Evolutionary conservation across 2,888 invertebrate genomes (phyloP).

Genomic region (Amiota mariae): DNA sequence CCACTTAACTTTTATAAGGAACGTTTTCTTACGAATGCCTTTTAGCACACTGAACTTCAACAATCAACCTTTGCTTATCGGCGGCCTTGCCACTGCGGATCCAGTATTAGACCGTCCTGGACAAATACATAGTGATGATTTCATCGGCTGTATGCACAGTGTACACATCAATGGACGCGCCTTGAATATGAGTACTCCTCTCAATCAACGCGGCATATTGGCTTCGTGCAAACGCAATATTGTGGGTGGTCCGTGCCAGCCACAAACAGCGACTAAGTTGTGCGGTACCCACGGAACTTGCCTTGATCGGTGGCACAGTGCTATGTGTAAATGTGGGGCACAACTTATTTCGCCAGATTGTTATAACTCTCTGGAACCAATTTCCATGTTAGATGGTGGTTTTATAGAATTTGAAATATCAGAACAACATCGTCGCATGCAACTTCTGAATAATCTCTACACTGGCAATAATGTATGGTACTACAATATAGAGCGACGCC

Average conservation of each 20-base stretch:
- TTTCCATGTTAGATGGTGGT: slow-evolving; percentile 85
- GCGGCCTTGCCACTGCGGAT: slow-evolving; percentile 88
- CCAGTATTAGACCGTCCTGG: slow-evolving; percentile 91
- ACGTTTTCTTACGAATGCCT: slow-evolving; percentile 54
- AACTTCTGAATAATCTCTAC: slow-evolving; percentile 86
- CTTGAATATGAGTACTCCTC: slow-evolving; percentile 85
- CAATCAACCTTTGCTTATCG: slow-evolving; percentile 88
- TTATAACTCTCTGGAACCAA: slow-evolving; percentile 83
- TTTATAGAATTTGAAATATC: slow-evolving; percentile 86
- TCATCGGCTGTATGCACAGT: slow-evolving; percentile 94
- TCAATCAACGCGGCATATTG: slow-evolving; percentile 82
- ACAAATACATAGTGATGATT: slow-evolving; percentile 92
- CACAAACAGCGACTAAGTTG: slow-evolving; percentile 69
- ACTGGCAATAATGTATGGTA: slow-evolving; percentile 83
- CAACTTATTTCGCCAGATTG: slow-evolving; percentile 86
- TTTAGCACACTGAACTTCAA: slow-evolving; percentile 92
- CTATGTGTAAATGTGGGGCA: slow-evolving; percentile 82
- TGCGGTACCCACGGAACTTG: slow-evolving; percentile 83
- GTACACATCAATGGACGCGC: slow-evolving; percentile 89
- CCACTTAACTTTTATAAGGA: background rate
- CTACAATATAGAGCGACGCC: slow-evolving; percentile 63
- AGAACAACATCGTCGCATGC: slow-evolving; percentile 90
- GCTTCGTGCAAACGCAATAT: slow-evolving; percentile 83
- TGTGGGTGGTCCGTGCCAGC: slow-evolving; percentile 79
- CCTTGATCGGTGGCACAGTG: slow-evolving; percentile 87